A percentile compares a stretch with the other conserved stretches of the same genome.
These are phyloP conservation scores for Actinia tenebrosa DNA, from an alignment of 64 coral and sea anemone species.

Conservation along the genomic window DNA sequence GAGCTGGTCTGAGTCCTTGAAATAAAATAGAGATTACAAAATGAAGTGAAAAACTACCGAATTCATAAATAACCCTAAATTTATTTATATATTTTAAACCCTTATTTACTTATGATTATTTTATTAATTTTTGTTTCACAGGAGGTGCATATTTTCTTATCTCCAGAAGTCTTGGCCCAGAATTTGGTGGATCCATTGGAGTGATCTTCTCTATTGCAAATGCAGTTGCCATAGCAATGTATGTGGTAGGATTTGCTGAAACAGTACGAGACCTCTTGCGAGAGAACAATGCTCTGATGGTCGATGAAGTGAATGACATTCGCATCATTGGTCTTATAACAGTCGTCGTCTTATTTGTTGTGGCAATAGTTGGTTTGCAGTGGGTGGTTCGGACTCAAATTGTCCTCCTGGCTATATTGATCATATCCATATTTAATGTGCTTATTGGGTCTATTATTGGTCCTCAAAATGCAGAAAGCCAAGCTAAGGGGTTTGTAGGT, in stretches of 20 bases:
- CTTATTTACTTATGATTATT: background rate
- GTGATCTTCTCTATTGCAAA: constrained; percentile 93
- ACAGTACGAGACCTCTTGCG: constrained; percentile 75
- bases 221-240: constrained; percentile 97
- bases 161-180: constrained; percentile 92
- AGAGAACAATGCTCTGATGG: constrained; percentile 63
- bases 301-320: constrained; percentile 89
- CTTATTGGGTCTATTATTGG: constrained; percentile 90
- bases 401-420: constrained; percentile 62
- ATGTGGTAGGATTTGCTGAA: constrained; percentile 92
- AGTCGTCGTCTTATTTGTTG: constrained; percentile 67
- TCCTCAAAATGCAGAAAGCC: constrained; percentile 63
- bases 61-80: no score
- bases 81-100: no score
- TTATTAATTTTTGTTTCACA: background rate
- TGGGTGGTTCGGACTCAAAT: constrained; percentile 92
- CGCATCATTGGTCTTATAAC: constrained; percentile 87
- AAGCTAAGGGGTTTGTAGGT: constrained; percentile 69
- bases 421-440: constrained; percentile 88
- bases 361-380: constrained; percentile 77
- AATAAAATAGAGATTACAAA: no score
- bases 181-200: constrained; percentile 99
- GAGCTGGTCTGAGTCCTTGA: no score
- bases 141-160: constrained; percentile 93
- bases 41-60: no score